Base-by-base conservation (phyloP, 2,888 invertebrate species). In the Sclerodermus sp. region DNA sequence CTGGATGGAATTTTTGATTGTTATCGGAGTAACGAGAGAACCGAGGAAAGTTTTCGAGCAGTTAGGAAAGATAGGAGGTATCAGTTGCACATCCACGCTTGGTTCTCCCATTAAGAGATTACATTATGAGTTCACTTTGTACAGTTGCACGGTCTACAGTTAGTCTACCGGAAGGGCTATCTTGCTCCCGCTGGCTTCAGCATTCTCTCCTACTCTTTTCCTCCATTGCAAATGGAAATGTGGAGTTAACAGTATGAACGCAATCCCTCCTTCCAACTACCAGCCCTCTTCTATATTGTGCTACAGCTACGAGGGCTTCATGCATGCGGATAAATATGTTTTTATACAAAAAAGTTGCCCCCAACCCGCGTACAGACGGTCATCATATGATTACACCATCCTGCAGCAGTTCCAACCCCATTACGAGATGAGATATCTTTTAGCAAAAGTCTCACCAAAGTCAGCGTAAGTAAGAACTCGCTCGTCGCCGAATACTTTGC, bases 361-460 rank as follows among this genome's bases (percentile, higher is more conserved):
- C 62, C 59, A 17, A 12, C 42, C 16, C 43, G 6, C 34, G 47
- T 47, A 47, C 52, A 66, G 60, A 66, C 66, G 64, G 63, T 64
- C 66, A 67, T 66, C 67, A 67, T 67, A 64, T 67, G 67, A 67
- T 67, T 66, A 67, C 66, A 66, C 58, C 59, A 39, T 32, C 23
- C 37, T 23, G 23, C n/a, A 23, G 15, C 36, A 34, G 23, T 37
- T 45, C 23, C 36, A 34, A 45, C 45, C 45, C 37, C 68, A 71
- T 71, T 71, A 70, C 64, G 66, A 69, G 65, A 71, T 70, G 70
- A 71, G 61, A 70, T 69, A 71, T 69, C 62, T 65, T 61, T n/a
- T 55, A 55, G 58, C 57, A 58, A 62, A 63, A 63, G n/a, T 66
- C 60, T 63, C 65, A 62, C 63, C 62, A 67, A 64, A 62, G 64